phyloP scores from a whole-genome alignment of 2,797 vertebrate genomes.

The Chiloscyllium punctatum region DNA sequence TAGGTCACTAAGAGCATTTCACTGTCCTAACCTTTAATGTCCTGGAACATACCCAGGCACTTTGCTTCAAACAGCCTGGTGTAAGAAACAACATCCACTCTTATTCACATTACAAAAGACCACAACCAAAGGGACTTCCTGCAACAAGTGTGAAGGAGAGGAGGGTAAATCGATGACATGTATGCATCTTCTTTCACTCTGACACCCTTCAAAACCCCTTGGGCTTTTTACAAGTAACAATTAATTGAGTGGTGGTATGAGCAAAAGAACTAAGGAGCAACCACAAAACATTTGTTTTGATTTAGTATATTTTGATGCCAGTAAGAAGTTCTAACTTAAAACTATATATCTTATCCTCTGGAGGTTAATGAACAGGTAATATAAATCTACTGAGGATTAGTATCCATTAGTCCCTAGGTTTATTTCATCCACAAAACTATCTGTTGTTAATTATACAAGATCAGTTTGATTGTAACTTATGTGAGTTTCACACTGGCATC shows the following conservation, averaged over 20 bases:
- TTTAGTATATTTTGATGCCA: background rate
- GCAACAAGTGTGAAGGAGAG: background rate
- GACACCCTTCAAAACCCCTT: background rate
- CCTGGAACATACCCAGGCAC: background rate
- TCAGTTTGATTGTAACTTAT: background rate
- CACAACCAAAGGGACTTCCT: background rate
- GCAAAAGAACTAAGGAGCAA: background rate
- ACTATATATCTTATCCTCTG: background rate
- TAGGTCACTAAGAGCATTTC: background rate
- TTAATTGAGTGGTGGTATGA: background rate
- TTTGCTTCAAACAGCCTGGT: background rate
- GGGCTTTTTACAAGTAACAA: background rate
- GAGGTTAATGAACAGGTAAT: background rate
- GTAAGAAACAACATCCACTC: background rate
- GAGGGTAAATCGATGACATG: background rate
- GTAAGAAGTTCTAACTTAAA: background rate
- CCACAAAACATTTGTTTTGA: background rate
- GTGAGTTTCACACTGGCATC: background rate
- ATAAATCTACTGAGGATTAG: background rate
- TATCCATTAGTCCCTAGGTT: background rate
- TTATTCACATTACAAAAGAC: background rate
- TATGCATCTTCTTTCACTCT: background rate
- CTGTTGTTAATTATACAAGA: background rate
- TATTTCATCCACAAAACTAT: background rate
- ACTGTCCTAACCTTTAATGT: background rate